phyloP scores from a whole-genome alignment of 2,888 invertebrate species.

The Amphipoea oculea region DNA sequence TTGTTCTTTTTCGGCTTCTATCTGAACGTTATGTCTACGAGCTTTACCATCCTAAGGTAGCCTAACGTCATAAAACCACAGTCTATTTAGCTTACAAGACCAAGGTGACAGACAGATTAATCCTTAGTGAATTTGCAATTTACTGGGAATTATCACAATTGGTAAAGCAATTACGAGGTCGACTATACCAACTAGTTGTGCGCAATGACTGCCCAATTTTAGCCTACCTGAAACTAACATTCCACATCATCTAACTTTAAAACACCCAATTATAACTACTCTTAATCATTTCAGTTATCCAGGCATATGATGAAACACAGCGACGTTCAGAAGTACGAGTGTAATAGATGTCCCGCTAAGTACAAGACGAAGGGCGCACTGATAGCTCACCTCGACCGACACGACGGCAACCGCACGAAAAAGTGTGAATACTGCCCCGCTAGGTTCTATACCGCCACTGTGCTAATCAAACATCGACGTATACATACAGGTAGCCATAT shows the following conservation, averaged over 20 bases:
- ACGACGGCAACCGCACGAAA: conserved; percentile 81
- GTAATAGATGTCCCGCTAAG: conserved; percentile 77
- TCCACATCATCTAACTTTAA: not conserved
- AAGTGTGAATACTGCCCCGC: conserved; percentile 84
- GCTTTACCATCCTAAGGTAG: not conserved
- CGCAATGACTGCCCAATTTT: not conserved
- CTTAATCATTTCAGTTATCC: conserved; percentile 66
- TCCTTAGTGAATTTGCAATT: not conserved
- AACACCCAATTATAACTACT: not conserved
- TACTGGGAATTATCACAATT: not conserved
- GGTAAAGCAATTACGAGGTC: not conserved
- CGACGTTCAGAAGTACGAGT: conserved; percentile 68
- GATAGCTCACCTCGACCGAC: conserved; percentile 75
- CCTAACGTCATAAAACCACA: not conserved
- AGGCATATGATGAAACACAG: conserved; percentile 76
- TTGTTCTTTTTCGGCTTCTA: not conserved
- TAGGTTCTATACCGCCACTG: conserved; percentile 79
- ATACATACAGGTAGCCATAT: conserved; percentile 83
- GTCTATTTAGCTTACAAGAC: not conserved
- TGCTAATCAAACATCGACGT: conserved; percentile 84
- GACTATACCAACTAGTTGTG: not conserved
- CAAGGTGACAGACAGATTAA: no score
- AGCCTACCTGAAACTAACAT: not conserved
- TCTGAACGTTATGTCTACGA: not conserved
- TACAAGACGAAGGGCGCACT: conserved; percentile 70